Percentiles rank a stretch among this genome's conserved stretches.
These are phyloP conservation scores for Semotilus atromaculatus DNA, from an alignment of 2,797 vertebrate species.

Conservation along the genomic window DNA sequence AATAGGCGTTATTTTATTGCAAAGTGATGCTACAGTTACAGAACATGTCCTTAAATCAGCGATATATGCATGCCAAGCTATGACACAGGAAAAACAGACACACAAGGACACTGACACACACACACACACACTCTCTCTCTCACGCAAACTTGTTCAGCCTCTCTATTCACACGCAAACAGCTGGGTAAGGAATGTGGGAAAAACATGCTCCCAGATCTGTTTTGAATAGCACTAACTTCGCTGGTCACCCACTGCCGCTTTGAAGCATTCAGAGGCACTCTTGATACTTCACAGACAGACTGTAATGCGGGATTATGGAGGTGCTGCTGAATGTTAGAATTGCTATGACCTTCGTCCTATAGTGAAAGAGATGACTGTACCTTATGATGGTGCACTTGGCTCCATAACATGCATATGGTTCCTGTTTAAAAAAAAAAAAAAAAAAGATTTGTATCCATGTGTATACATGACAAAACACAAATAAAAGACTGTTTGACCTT, in stretches of 20 bases:
- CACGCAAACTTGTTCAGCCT: constrained; percentile 51
- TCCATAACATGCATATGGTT: constrained; percentile 3
- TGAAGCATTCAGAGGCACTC: constrained; percentile 36
- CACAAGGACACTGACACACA: constrained; percentile 13
- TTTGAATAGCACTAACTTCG: constrained; percentile 32
- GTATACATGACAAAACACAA: constrained; percentile 20
- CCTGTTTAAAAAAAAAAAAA: background rate
- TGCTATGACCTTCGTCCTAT: background rate
- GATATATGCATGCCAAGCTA: constrained; percentile 31
- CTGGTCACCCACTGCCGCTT: constrained; percentile 45
- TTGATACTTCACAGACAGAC: constrained; percentile 31
- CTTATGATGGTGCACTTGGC: constrained; percentile 2
- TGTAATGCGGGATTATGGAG: constrained; percentile 7
- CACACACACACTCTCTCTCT: constrained; percentile 22
- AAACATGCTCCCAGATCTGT: constrained; percentile 53
- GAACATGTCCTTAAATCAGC: background rate
- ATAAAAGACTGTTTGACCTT: background rate
- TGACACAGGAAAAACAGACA: constrained; percentile 35
- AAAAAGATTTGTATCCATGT: background rate
- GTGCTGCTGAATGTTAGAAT: background rate
- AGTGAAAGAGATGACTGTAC: constrained; percentile 4
- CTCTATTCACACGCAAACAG: constrained; percentile 55
- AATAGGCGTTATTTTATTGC: background rate
- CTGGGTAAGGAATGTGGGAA: constrained; percentile 58
- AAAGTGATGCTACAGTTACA: background rate